A percentile compares a stretch with the other conserved stretches of the same genome.
These are phyloP conservation scores for Amphilophus citrinellus DNA, from an alignment of 2,113 vertebrate species.

Conservation along the genomic window DNA sequence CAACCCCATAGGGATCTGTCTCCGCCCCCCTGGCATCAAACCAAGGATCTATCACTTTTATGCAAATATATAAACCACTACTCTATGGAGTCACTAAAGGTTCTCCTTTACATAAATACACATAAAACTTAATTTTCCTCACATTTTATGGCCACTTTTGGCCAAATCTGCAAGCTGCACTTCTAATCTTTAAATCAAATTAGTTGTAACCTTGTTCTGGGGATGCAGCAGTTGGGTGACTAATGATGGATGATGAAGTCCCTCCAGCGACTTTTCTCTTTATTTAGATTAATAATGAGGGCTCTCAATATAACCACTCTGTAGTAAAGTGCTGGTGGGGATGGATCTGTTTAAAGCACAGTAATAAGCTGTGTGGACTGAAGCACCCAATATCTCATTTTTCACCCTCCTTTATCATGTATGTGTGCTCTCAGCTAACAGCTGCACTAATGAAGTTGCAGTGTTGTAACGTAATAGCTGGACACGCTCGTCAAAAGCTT, in stretches of 20 bases:
- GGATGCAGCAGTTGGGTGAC: neutral
- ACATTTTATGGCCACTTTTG: neutral
- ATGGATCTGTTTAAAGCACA: neutral
- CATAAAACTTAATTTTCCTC: neutral
- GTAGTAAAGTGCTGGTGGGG: neutral
- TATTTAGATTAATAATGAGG: constrained; percentile 11
- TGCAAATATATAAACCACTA: neutral
- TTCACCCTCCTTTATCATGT: neutral
- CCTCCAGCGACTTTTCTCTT: neutral
- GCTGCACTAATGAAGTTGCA: neutral
- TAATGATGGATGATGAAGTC: constrained; percentile 5
- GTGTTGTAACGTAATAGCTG: neutral
- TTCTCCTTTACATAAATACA: neutral
- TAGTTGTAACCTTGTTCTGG: neutral
- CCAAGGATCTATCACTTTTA: neutral
- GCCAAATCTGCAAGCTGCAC: neutral
- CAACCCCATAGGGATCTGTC: no score
- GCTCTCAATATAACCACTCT: neutral
- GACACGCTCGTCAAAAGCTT: neutral
- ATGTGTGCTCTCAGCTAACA: neutral
- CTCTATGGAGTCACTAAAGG: no score
- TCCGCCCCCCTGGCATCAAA: neutral
- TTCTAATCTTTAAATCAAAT: neutral
- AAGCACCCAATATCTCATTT: neutral
- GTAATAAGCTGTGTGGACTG: neutral